Conservation (phyloP, 2,113 vertebrate genomes). For the Psilopogon haemacephalus region DNA sequence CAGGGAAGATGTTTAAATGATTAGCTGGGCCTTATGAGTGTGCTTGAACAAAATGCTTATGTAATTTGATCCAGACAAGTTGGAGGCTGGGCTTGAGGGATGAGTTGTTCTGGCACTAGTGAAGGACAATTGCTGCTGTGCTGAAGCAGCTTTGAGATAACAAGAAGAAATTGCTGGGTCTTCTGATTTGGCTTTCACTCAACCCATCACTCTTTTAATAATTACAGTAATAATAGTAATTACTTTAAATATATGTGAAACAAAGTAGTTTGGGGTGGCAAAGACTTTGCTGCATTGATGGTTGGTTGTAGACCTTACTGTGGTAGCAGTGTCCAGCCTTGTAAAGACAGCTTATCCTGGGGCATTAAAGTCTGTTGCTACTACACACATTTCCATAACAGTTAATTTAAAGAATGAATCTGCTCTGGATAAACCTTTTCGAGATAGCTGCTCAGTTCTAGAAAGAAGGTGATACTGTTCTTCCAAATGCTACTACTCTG, state of each 20-base stretch:
- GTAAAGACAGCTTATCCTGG: neutral
- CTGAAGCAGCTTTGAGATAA: neutral
- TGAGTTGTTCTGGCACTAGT: neutral
- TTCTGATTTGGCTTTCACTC: neutral
- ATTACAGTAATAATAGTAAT: neutral
- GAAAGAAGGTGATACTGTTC: neutral
- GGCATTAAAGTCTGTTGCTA: neutral
- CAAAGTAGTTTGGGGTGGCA: neutral
- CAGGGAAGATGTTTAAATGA: neutral
- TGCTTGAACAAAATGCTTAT: neutral
- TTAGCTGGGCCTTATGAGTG: neutral
- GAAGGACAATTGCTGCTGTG: neutral
- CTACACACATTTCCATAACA: rapidly evolving
- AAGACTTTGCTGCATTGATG: neutral
- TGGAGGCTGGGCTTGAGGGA: neutral
- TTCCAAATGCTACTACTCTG: neutral
- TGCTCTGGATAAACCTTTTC: neutral
- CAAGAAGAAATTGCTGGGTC: neutral
- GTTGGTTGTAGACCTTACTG: neutral
- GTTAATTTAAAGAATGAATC: neutral
- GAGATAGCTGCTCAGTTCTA: neutral
- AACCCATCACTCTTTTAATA: neutral
- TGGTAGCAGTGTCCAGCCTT: neutral
- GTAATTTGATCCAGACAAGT: neutral
- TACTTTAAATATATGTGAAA: neutral